These are phyloP conservation scores for Pogoniulus pusillus DNA, from an alignment of 2,797 vertebrate species.

Conservation along the genomic window DNA sequence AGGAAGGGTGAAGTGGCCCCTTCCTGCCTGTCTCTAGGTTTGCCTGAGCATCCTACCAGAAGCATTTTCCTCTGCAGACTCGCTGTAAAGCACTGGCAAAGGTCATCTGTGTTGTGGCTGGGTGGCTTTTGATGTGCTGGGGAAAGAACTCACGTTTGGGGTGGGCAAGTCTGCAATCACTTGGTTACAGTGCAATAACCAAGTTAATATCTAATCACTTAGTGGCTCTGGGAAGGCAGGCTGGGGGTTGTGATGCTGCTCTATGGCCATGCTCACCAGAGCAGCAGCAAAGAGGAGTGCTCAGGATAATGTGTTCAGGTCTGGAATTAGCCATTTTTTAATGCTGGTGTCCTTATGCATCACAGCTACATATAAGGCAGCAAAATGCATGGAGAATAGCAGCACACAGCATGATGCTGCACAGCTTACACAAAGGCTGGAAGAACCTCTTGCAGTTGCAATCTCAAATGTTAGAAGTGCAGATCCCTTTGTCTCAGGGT, in stretches of 20 bases:
- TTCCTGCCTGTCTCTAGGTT: background rate
- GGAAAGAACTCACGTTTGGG: fast-evolving
- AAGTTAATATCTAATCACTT: fast-evolving
- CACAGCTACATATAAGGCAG: background rate
- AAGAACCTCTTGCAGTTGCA: background rate
- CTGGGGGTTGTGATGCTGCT: background rate
- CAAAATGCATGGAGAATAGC: fast-evolving
- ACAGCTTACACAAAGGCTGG: background rate
- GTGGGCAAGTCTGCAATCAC: background rate
- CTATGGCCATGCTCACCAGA: fast-evolving
- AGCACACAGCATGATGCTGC: background rate
- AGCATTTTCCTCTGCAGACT: background rate
- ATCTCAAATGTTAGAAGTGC: background rate
- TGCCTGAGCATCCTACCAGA: background rate
- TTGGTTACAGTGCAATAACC: background rate
- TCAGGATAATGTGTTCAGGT: fast-evolving
- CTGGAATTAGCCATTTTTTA: background rate
- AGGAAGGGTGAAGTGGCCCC: background rate
- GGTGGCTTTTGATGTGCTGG: background rate
- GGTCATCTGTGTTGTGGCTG: too few relatives aligned
- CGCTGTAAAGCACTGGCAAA: background rate
- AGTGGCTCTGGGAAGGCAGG: background rate
- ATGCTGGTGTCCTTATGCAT: fast-evolving
- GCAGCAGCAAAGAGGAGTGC: background rate
- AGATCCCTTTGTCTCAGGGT: background rate